Conservation (phyloP, 2,113 vertebrate genomes). For the Arizona elegans region DNA sequence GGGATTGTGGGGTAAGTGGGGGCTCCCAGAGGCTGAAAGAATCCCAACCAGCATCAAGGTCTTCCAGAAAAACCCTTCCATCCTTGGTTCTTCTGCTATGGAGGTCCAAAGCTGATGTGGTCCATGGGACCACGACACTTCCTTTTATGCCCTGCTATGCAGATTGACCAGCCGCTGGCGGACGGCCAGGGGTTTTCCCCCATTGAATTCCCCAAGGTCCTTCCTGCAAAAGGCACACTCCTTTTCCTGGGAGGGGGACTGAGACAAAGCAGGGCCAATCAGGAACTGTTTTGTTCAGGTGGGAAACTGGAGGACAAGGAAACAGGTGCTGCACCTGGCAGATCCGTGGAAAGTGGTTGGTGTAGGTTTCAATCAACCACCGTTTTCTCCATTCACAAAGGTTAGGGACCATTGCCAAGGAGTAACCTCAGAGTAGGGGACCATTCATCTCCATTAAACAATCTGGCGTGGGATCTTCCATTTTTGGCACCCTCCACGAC, state of each 20-base stretch:
- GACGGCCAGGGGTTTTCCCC: background rate
- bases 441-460: background rate
- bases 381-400: background rate
- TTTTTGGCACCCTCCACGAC: background rate
- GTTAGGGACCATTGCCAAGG: background rate
- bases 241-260: background rate
- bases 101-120: background rate
- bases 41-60: background rate
- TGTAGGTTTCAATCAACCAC: background rate
- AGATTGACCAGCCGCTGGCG: background rate
- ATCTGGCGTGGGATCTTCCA: background rate
- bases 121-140: too few relatives aligned
- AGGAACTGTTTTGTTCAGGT: background rate
- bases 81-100: background rate
- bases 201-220: background rate
- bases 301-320: background rate
- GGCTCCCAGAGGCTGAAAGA: fast-evolving
- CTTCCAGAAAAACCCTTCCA: background rate
- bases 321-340: background rate
- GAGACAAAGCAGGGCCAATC: background rate
- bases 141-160: background rate
- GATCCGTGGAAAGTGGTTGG: background rate
- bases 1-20: background rate
- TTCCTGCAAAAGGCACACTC: background rate
- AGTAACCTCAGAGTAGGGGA: background rate